Evolutionary conservation across 2,888 invertebrate species (phyloP).

Genomic region (Frankliniella fusca): DNA sequence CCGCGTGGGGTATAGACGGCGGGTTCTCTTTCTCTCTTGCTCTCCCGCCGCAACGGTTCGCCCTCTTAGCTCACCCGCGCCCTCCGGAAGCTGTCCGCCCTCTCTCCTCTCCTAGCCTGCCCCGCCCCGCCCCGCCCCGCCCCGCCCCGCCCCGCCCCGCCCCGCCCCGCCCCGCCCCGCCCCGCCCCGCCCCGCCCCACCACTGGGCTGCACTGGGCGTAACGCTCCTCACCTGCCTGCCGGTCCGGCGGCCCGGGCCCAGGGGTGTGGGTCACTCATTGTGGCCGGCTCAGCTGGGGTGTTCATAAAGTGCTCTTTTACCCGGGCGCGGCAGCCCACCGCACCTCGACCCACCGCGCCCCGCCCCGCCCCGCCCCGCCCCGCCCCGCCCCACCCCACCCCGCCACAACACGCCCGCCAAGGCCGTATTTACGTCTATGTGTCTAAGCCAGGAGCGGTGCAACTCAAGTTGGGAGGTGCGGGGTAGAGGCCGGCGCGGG

Average conservation of each 20-base stretch:
- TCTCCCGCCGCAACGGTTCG: too few species aligned
- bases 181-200: neutral
- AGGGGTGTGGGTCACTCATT: slow-evolving; percentile 40
- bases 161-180: neutral
- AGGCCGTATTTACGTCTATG: slow-evolving; percentile 32
- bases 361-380: too few species aligned
- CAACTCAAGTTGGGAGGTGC: slow-evolving; percentile 34
- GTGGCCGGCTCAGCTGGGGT: slow-evolving; percentile 30
- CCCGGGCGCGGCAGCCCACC: neutral
- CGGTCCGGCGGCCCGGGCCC: neutral
- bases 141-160: neutral
- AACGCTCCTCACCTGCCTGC: neutral
- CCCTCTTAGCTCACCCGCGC: too few species aligned
- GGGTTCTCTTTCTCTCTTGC: too few species aligned
- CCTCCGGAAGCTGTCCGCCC: too few species aligned
- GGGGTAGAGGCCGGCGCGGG: slow-evolving; percentile 35
- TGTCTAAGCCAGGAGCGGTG: slow-evolving; percentile 27
- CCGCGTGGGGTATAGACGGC: too few species aligned
- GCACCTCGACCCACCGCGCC: too few species aligned
- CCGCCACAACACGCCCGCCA: too few species aligned
- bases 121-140: neutral
- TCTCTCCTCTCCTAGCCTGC: too few species aligned
- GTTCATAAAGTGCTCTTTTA: slow-evolving; percentile 1
- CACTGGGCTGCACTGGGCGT: neutral
- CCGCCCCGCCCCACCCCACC: too few species aligned